Evolutionary conservation across 2,797 vertebrate genomes (phyloP), one percentile per base, ranked within the genome.

Genomic region (Caiman crocodilus): DNA sequence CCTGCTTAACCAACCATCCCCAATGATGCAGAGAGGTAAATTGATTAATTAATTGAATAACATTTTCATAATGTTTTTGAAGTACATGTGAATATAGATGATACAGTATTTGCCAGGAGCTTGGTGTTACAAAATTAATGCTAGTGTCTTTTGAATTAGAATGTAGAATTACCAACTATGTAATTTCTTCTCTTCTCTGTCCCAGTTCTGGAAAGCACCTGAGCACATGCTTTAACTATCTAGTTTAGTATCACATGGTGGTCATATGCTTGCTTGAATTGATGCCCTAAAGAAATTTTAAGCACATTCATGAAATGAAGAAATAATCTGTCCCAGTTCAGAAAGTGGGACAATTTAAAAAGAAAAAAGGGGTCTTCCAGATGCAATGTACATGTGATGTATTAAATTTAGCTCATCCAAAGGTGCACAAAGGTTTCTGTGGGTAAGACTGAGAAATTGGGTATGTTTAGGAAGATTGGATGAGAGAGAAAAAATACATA

Each of bases 1-100:
- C 1, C 98, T 99, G 59, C 99, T 99, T 93, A 99, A 99, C 97
- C 99, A 99, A 97, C 99, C 99, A 4, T 99, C 99, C 61, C 99
- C 99, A 56, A 97, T 99, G 99, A 99, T 99, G 99, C 98, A 98
- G 56, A 98, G 99, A 98, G 98, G 99, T 99, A 98, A 98, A 96
- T 90, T 35, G 50, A 77, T 84, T 7, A 7, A 23, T 6, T 76
- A 17, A 25, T 61, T 17, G n/a, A 4, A 4, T 76, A 57, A 18
- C 2, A 61, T 28, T 10, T 90, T 69, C 58, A 7, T 50, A 42
- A 6, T 14, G 55, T 5, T 87, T 60, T 42, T 42, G 42, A 42
- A 13, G 20, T 15, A 14, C 69, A 42, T 50, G 35, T 78, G 23
- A 90, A 74, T 15, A 12, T 21, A 87, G 59, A 85, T 71, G 79